phyloP scores from a whole-genome alignment of 1,140 invertebrate genomes.

The Copidosoma floridanum region DNA sequence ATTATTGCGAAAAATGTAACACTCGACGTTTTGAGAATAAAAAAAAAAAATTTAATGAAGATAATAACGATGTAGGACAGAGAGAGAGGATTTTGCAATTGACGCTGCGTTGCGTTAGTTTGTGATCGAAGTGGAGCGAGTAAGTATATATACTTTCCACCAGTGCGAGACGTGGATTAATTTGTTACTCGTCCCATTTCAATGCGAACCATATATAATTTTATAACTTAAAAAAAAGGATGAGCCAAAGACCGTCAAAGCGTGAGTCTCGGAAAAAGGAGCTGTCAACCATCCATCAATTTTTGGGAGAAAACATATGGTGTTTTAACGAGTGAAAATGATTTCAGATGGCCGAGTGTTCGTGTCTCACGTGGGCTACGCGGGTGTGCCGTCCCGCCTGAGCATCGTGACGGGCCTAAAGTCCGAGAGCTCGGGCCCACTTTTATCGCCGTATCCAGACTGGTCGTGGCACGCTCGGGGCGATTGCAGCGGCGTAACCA shows the following conservation, averaged over 20 bases:
- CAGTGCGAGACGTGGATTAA: too few species aligned
- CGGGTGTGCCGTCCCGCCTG: constrained; percentile 7
- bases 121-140: too few species aligned
- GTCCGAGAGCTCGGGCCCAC: constrained; percentile 1
- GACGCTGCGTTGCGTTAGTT: too few species aligned
- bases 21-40: too few species aligned
- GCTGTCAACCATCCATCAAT: too few species aligned
- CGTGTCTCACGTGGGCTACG: constrained; percentile 18
- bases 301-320: neutral
- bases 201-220: too few species aligned
- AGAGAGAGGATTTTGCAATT: too few species aligned
- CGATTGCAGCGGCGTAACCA: constrained; percentile 23
- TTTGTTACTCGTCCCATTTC: too few species aligned
- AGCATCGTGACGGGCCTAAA: constrained; percentile 1
- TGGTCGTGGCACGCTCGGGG: constrained; percentile 13
- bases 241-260: neutral
- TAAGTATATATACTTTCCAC: too few species aligned
- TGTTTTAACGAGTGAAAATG: neutral
- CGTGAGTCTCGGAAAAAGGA: neutral
- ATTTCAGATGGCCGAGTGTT: constrained; percentile 20
- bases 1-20: too few species aligned
- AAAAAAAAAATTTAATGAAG: too few species aligned
- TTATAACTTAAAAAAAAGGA: neutral
- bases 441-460: constrained; percentile 16
- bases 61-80: too few species aligned